Percentiles rank a stretch among this genome's conserved stretches.
phyloP scores from a whole-genome alignment of 2,797 vertebrate species.

The Crypturellus tataupa region DNA sequence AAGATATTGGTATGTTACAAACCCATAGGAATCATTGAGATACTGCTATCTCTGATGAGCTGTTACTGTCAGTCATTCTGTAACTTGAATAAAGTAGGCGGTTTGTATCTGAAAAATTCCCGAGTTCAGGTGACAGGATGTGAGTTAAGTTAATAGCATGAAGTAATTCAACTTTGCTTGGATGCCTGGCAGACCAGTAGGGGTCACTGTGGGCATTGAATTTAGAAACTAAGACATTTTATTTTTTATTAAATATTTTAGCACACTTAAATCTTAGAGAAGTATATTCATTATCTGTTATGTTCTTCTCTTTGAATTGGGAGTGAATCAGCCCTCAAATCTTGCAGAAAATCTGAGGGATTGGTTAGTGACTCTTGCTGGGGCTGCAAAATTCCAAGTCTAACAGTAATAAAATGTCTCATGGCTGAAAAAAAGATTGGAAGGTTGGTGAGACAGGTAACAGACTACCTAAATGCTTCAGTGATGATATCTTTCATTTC shows the following conservation, averaged over 20 bases:
- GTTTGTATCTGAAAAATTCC: not conserved
- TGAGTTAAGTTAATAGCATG: not conserved
- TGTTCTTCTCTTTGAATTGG: not conserved
- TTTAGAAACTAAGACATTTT: constrained; percentile 61
- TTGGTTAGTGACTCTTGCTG: not conserved
- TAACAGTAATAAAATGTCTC: not conserved
- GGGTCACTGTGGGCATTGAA: constrained; percentile 81
- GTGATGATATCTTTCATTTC: not conserved
- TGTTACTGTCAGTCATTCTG: not conserved
- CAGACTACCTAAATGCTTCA: not conserved
- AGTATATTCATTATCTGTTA: not conserved
- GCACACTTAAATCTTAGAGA: not conserved
- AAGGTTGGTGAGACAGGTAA: not conserved
- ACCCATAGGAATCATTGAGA: not conserved
- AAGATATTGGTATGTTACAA: not conserved
- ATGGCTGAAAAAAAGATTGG: not conserved
- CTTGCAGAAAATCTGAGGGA: not conserved
- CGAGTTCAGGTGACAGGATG: not conserved
- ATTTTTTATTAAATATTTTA: constrained; percentile 28
- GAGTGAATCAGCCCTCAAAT: not conserved
- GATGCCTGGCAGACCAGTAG: constrained; percentile 72
- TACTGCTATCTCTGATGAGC: not conserved
- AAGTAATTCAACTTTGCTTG: not conserved
- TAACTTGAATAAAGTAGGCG: not conserved
- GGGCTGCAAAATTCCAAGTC: not conserved